Percentiles rank a stretch among this genome's conserved stretches.
phyloP scores from a whole-genome alignment of 2,888 invertebrate genomes.

The Sthenelais limicola region DNA sequence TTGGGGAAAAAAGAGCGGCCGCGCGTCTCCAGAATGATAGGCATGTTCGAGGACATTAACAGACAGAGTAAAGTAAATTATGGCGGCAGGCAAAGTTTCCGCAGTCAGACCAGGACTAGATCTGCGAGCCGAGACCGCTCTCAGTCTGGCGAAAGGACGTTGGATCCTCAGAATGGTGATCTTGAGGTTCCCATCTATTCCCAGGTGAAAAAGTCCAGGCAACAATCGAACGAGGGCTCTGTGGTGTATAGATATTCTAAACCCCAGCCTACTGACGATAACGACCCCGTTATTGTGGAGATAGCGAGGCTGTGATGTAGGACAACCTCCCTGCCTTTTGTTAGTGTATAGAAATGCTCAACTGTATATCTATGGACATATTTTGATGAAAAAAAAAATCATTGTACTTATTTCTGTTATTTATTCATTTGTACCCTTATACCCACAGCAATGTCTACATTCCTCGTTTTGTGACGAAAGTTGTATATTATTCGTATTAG shows the following conservation, averaged over 20 bases:
- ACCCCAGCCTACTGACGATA: not conserved
- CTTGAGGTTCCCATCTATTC: slow-evolving; percentile 21
- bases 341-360: too few species aligned
- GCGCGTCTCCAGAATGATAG: slow-evolving; percentile 36
- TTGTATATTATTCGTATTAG: not conserved
- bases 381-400: too few species aligned
- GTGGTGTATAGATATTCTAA: too few species aligned
- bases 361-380: not conserved
- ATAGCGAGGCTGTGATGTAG: slow-evolving; percentile 41
- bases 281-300: slow-evolving; percentile 34
- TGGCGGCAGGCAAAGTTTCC: slow-evolving; percentile 8
- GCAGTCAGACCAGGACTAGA: slow-evolving; percentile 20
- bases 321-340: too few species aligned
- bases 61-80: not conserved
- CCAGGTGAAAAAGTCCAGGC: slow-evolving; percentile 12
- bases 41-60: slow-evolving; percentile 44
- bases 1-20: not conserved
- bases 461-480: not conserved
- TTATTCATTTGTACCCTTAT: not conserved
- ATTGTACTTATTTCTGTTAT: not conserved
- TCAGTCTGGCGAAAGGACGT: slow-evolving; percentile 8
- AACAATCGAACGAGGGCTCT: not conserved
- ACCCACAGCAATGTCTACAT: not conserved
- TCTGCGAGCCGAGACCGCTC: slow-evolving; percentile 17
- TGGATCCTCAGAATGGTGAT: not conserved